Evolutionary conservation across 2,797 vertebrate species (phyloP).

Genomic region (Spinus olivaceus): DNA sequence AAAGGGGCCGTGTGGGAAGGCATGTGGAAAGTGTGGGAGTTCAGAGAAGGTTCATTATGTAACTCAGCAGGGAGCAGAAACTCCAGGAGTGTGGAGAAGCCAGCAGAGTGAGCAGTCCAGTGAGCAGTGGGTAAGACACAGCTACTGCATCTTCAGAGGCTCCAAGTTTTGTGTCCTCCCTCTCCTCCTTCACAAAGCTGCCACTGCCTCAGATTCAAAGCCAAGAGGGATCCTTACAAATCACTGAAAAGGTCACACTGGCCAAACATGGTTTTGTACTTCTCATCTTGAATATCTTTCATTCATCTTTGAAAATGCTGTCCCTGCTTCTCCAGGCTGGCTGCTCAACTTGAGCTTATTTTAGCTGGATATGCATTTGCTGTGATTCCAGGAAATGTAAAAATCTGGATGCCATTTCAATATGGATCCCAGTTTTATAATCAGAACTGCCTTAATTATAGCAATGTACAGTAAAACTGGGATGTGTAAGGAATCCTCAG

Average conservation of each 20-base stretch:
- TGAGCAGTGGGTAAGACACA: not conserved
- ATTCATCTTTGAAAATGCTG: not conserved
- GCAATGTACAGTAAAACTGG: not conserved
- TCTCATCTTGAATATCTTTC: not conserved
- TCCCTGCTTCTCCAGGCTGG: not conserved
- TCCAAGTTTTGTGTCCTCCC: not conserved
- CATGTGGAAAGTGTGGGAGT: constrained; percentile 37
- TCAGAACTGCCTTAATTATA: not conserved
- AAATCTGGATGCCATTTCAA: not conserved
- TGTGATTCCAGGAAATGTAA: not conserved
- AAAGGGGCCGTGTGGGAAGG: constrained; percentile 31
- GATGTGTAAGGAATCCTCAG: not conserved
- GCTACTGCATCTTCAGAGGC: not conserved
- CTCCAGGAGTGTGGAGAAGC: not conserved
- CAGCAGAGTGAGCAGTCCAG: constrained; percentile 31
- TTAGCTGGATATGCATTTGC: not conserved
- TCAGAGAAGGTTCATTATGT: constrained; percentile 32
- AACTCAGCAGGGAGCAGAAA: constrained; percentile 21
- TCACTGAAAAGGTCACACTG: not conserved
- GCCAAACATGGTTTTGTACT: too few species aligned
- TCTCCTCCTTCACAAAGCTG: not conserved
- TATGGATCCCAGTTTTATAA: not conserved
- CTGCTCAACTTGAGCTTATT: not conserved
- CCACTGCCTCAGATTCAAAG: not conserved
- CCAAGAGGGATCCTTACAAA: not conserved